phyloP scores from a whole-genome alignment of 2,888 invertebrate genomes.

The Rhagophthalmus giganteus region DNA sequence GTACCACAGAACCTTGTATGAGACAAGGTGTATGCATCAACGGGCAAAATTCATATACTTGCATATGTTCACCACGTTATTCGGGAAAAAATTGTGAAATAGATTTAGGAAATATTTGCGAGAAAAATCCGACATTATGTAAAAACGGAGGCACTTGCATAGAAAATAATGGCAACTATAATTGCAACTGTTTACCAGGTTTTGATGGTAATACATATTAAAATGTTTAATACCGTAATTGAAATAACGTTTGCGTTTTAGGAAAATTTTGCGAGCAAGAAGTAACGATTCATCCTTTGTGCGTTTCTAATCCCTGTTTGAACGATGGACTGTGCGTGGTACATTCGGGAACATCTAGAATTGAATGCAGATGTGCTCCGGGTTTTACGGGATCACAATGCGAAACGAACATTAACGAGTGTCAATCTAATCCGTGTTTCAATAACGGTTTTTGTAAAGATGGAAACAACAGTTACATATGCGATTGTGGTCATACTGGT shows the following conservation, averaged over 20 bases:
- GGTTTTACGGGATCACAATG: constrained; percentile 72
- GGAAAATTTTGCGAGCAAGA: constrained; percentile 73
- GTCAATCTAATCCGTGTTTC: constrained; percentile 69
- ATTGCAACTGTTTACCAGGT: constrained; percentile 69
- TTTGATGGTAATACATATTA: constrained; percentile 61
- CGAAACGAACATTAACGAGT: constrained; percentile 77
- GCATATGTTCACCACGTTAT: constrained; percentile 82
- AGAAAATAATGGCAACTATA: constrained; percentile 69
- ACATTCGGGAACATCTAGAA: constrained; percentile 55
- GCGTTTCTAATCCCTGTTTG: constrained; percentile 75
- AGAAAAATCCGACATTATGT: constrained; percentile 65
- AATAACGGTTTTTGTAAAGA: constrained; percentile 75
- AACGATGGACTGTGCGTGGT: constrained; percentile 79
- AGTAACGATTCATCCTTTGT: constrained; percentile 68
- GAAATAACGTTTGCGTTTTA: constrained; percentile 44
- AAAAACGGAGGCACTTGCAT: constrained; percentile 75
- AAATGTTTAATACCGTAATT: neutral
- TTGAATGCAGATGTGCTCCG: constrained; percentile 53
- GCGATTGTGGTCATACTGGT: constrained; percentile 76
- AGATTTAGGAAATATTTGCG: constrained; percentile 76
- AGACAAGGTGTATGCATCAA: constrained; percentile 80
- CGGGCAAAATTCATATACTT: constrained; percentile 76
- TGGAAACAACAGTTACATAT: constrained; percentile 73
- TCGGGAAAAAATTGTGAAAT: constrained; percentile 86
- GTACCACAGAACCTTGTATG: constrained; percentile 81